Base-by-base conservation (phyloP, 2,888 invertebrate genomes). In the Aphidoletes aphidimyza region DNA sequence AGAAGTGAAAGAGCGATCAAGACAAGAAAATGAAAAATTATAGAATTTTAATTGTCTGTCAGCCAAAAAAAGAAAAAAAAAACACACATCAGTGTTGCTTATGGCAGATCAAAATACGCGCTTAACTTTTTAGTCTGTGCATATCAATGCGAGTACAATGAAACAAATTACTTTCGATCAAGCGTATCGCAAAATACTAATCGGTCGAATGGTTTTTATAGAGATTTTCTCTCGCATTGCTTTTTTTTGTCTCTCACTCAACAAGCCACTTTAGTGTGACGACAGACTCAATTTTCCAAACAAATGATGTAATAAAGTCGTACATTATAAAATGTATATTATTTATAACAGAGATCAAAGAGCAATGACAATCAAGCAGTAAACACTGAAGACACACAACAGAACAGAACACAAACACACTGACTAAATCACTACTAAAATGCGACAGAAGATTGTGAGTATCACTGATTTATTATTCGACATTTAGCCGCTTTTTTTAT, bases 1-100 rank as follows among this genome's bases (percentile, higher is more conserved):
- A 22, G n/a, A 54, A 54, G 54, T 54, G 54, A 22, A 22, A 54
- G 47, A 47, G 47, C 47, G 22, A 54, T 54, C 54, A 54, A 54
- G 54, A 54, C 54, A 54, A 54, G 54, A 54, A n/a, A 22, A 54
- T 54, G 54, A 54, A 54, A 54, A 54, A 54, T 54, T 54, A 22
- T 54, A 54, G 54, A 54, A 54, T 54, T 54, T 54, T 54, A 54
- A 54, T 54, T 54, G 54, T 22, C 54, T 54, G 54, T 54, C 54
- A 54, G 54, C 22, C 39, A 11, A 39, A 39, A 39, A 39, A 39
- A 39, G 11, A 39, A 39, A 39, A 39, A 39, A 39, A n/a, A n/a
- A n/a, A n/a, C n/a, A n/a, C n/a, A n/a, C n/a, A 39, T 39, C 39
- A 39, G 39, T 39, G 47, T 47, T 47, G 47, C 17, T 47, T 22